Base-by-base conservation (phyloP, 2,797 vertebrate species). In the Simalia tracyae region DNA sequence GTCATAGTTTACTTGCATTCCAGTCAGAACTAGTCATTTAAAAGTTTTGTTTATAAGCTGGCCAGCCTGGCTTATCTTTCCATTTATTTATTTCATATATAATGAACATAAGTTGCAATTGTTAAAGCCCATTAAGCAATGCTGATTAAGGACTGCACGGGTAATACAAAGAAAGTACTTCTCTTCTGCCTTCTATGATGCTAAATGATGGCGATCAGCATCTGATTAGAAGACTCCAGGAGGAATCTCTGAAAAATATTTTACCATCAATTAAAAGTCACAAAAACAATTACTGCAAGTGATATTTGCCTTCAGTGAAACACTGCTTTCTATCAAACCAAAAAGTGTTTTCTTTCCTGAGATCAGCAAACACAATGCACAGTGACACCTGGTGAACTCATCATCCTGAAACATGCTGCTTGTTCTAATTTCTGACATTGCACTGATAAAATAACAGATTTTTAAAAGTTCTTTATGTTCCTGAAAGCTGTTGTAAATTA, bases 401-500 rank as follows among this genome's bases (percentile, higher is more conserved):
- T 81, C 46, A 61, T 91, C 96, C 94, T 96, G 50, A 93, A 95
- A 87, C 54, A 88, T 91, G 31, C 85, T 54, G 95, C 96, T 95
- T 93, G 91, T 89, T 95, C 91, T 96, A 87, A 93, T 95, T 95
- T 96, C 50, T 91, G 19, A 86, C 93, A 91, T 89, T 94, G 72
- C 92, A 88, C 94, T 93, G 89, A 95, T 81, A 96, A 87, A 96
- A 91, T 63, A 95, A 93, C 94, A 92, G 92, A 96, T 46, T 46
- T 81, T 81, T 2, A 46, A 46, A 95, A 24, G 4, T 50, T 6
- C 6, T 64, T 84, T 56, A 63, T 81, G 59, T 50, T 86, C 91
- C 88, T 94, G 92, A 92, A 95, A 93, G 76, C 36, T 72, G 89
- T 91, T 91, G 60, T 86, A 91, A 94, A 81, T 36, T 89, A 90